Evolutionary conservation across 2,888 invertebrate genomes (phyloP).

Genomic region (Sarcophaga carnaria): DNA sequence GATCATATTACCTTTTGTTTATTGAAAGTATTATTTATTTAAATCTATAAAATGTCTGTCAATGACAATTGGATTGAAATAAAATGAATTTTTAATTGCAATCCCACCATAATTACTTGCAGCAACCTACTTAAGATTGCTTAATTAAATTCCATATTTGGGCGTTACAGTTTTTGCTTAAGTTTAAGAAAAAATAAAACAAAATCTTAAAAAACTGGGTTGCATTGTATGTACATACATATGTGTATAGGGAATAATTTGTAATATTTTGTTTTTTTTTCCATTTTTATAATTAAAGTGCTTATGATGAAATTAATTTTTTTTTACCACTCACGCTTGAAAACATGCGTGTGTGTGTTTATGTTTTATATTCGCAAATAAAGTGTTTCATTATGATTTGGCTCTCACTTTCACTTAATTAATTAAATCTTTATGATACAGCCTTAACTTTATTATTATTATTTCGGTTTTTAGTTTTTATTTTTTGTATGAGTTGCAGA

Average conservation of each 20-base stretch:
- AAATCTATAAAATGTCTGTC: neutral
- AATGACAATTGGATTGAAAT: slow-evolving; percentile 5
- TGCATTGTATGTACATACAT: neutral
- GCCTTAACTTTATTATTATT: neutral
- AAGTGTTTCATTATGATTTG: neutral
- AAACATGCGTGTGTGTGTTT: neutral
- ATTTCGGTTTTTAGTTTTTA: neutral
- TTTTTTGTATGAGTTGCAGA: neutral
- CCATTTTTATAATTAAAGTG: neutral
- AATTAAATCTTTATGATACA: neutral
- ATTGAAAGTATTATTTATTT: neutral
- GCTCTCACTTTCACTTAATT: neutral
- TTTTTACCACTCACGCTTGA: neutral
- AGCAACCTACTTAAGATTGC: slow-evolving; percentile 50
- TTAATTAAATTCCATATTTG: slow-evolving; percentile 47
- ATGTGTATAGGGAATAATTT: neutral
- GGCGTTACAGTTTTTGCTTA: slow-evolving; percentile 5
- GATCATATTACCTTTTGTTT: neutral
- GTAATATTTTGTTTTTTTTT: neutral
- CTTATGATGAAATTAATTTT: neutral
- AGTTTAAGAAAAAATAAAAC: neutral
- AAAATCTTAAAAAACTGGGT: neutral
- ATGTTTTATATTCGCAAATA: neutral
- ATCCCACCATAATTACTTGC: slow-evolving; percentile 49
- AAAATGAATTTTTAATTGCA: slow-evolving; percentile 48